A percentile compares a stretch with the other conserved stretches of the same genome.
Conservation (phyloP, 2,797 vertebrate genomes). For the Enteromius mattozi region DNA sequence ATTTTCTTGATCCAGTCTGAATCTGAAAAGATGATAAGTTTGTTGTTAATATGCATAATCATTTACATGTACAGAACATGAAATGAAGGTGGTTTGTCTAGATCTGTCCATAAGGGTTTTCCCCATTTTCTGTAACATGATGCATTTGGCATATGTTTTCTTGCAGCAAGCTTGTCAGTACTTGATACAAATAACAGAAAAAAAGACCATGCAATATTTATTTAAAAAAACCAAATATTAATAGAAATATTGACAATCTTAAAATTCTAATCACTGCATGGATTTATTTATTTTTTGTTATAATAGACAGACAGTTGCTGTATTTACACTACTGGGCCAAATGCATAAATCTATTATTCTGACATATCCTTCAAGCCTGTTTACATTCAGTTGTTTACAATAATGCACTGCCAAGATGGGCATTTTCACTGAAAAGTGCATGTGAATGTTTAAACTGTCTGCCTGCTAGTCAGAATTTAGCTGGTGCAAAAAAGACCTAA, state of each 20-base stretch:
- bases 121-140: neutral
- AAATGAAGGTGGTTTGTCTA: neutral
- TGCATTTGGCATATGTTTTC: neutral
- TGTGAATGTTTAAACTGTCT: neutral
- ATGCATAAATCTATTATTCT: neutral
- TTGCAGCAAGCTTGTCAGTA: neutral
- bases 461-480: neutral
- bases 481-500: neutral
- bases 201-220: neutral
- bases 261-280: neutral
- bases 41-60: neutral
- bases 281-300: no score
- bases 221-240: neutral
- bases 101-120: neutral
- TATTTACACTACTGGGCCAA: neutral
- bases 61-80: neutral
- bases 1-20: conserved; percentile 95
- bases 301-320: no score
- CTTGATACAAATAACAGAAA: neutral
- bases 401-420: neutral
- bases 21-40: conserved; percentile 74
- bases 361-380: neutral
- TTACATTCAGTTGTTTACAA: neutral
- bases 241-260: neutral
- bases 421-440: neutral